phyloP scores from a whole-genome alignment of 2,113 vertebrate species.

The Cyphomyrus plagiostoma region DNA sequence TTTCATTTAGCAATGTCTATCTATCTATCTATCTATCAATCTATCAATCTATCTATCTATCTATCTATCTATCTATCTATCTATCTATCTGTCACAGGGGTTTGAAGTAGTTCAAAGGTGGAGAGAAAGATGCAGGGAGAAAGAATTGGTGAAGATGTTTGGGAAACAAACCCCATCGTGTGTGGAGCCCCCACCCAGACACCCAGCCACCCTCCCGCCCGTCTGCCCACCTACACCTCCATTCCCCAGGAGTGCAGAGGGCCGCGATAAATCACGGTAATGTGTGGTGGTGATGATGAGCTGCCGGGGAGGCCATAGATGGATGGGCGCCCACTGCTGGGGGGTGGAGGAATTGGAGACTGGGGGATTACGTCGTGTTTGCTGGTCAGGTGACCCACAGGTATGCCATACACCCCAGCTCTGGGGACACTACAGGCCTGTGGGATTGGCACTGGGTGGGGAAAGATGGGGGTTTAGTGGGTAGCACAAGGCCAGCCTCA shows the following conservation, averaged over 20 bases:
- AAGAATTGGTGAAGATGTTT: background rate
- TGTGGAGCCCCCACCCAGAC: constrained; percentile 36
- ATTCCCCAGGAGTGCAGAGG: background rate
- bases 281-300: constrained; percentile 64
- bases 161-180: constrained; percentile 56
- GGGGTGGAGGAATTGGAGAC: constrained; percentile 32
- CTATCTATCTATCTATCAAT: background rate
- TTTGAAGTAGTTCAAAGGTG: background rate
- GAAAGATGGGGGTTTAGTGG: constrained; percentile 39
- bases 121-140: background rate
- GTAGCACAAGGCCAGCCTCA: background rate
- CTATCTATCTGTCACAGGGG: background rate
- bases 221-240: background rate
- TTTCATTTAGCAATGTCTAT: background rate
- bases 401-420: background rate
- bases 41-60: background rate
- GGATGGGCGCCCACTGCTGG: constrained; percentile 59
- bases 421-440: background rate
- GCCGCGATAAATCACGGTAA: constrained; percentile 73
- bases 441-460: background rate
- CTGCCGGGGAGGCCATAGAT: constrained; percentile 71
- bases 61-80: no score
- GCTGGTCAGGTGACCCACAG: background rate
- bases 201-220: background rate
- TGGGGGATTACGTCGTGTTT: background rate